phyloP scores from a whole-genome alignment of 2,888 invertebrate species.

The Acanthosoma haemorrhoidale region DNA sequence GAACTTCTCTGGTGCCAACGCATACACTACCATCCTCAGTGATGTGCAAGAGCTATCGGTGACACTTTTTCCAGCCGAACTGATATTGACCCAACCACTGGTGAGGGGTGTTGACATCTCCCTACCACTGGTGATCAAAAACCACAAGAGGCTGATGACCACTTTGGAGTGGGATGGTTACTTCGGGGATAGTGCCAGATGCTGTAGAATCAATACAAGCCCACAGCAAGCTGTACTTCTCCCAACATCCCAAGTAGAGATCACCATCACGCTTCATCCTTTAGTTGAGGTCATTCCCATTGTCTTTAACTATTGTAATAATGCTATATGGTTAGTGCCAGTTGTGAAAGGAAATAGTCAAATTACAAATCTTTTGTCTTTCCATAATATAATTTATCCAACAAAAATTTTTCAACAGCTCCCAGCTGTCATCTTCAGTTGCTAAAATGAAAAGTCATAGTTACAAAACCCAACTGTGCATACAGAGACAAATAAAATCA shows the following conservation, averaged over 20 bases:
- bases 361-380: too few relatives aligned
- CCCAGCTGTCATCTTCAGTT: too few relatives aligned
- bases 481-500: too few relatives aligned
- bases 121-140: neutral
- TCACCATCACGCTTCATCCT: neutral
- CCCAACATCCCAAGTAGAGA: neutral
- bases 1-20: neutral
- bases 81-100: neutral
- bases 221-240: neutral
- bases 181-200: neutral
- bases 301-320: too few relatives aligned
- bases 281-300: too few relatives aligned
- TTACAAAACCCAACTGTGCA: too few relatives aligned
- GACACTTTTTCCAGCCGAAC: neutral
- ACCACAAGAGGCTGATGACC: neutral
- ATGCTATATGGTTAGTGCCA: too few relatives aligned
- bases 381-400: too few relatives aligned
- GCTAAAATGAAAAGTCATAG: too few relatives aligned
- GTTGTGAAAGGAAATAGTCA: too few relatives aligned
- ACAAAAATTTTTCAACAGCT: too few relatives aligned
- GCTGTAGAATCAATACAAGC: neutral
- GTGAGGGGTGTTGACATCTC: neutral
- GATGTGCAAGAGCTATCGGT: neutral
- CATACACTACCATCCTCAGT: neutral
- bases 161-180: neutral